phyloP scores from a whole-genome alignment of 2,797 vertebrate genomes.

The Bradypus variegatus region DNA sequence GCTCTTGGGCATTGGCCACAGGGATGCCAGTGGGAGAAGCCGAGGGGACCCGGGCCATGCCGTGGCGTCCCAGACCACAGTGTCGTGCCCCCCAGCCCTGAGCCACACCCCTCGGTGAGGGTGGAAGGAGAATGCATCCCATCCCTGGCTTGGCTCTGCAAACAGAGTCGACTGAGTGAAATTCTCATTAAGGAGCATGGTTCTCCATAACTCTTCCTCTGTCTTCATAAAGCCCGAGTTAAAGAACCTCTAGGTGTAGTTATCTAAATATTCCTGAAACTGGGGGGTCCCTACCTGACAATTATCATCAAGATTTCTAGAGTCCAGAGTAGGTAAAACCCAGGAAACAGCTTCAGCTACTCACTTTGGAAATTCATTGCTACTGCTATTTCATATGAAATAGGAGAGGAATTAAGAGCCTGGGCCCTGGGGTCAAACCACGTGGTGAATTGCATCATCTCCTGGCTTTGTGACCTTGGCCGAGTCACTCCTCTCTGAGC shows the following conservation, averaged over 20 bases:
- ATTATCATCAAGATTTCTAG: background rate
- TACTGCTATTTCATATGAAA: background rate
- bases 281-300: background rate
- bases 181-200: no score
- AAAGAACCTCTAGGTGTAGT: background rate
- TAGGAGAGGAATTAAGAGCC: background rate
- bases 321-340: background rate
- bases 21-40: background rate
- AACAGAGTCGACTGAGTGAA: rapidly evolving
- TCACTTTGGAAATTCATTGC: background rate
- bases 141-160: background rate
- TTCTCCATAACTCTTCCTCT: background rate
- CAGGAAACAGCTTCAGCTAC: background rate
- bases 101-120: background rate
- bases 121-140: background rate
- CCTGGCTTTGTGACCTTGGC: background rate
- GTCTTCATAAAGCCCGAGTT: background rate
- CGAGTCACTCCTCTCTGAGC: background rate
- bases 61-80: background rate
- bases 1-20: background rate
- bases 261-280: background rate
- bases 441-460: background rate
- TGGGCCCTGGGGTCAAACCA: background rate
- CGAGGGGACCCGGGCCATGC: background rate
- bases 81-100: no score